phyloP scores from a whole-genome alignment of 2,113 vertebrate genomes.

The Macquaria australasica region DNA sequence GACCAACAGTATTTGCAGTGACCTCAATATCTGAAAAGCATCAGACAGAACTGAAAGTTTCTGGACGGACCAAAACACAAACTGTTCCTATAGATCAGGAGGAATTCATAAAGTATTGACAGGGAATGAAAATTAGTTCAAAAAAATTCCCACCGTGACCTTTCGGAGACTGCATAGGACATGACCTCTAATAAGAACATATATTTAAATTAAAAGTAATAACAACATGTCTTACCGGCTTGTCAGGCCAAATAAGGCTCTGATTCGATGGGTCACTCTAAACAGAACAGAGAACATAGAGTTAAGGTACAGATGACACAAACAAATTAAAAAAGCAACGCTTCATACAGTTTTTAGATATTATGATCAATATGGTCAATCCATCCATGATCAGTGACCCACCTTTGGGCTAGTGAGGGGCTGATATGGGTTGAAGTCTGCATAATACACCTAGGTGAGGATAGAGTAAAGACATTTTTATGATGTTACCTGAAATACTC shows the following conservation, averaged over 20 bases:
- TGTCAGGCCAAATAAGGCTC: slow-evolving; percentile 69
- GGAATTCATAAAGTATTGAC: not conserved
- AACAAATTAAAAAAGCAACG: not conserved
- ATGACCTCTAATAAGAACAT: not conserved
- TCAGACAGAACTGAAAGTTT: not conserved
- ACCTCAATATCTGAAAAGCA: not conserved
- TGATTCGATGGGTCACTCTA: slow-evolving; percentile 78
- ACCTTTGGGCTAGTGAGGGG: slow-evolving; percentile 82
- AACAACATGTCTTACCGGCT: slow-evolving; percentile 73
- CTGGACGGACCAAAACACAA: not conserved
- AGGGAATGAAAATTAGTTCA: not conserved
- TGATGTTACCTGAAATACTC: not conserved
- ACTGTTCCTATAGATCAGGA: not conserved
- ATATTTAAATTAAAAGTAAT: not conserved
- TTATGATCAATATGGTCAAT: not conserved
- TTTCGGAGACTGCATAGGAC: not conserved
- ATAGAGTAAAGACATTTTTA: not conserved
- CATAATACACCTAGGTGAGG: slow-evolving; percentile 85
- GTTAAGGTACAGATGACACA: not conserved
- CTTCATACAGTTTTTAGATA: not conserved
- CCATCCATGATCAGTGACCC: slow-evolving; percentile 1
- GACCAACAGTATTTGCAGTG: not conserved
- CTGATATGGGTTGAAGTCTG: slow-evolving; percentile 86
- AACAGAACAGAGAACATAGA: not conserved
- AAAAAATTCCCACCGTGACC: too few species aligned